phyloP scores from a whole-genome alignment of 2,797 vertebrate species.

The Heterohyrax brucei region DNA sequence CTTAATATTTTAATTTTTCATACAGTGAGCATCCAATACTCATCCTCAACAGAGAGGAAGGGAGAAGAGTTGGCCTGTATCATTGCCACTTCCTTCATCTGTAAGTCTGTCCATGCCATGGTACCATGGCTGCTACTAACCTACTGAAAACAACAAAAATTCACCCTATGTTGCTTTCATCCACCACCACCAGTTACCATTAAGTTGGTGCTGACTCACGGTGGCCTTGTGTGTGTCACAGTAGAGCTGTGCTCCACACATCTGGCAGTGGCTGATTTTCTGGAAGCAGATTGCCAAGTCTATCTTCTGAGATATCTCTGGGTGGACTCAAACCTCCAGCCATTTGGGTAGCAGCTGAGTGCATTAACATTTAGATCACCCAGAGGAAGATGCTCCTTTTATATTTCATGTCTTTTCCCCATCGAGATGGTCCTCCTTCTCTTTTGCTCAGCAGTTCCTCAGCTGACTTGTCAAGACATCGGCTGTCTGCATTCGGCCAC shows the following conservation, averaged over 20 bases:
- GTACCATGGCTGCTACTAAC: neutral
- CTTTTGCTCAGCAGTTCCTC: rapidly evolving
- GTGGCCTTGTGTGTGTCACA: neutral
- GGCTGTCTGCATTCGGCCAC: neutral
- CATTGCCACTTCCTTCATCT: neutral
- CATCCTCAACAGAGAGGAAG: neutral
- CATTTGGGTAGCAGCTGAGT: neutral
- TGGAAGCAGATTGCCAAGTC: neutral
- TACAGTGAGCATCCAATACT: neutral
- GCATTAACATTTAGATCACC: neutral
- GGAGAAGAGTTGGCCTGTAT: neutral
- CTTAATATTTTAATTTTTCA: neutral
- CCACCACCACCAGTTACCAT: neutral
- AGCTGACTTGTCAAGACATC: neutral
- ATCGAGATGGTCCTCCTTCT: neutral
- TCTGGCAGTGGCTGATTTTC: neutral
- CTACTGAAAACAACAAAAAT: neutral
- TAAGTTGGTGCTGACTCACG: neutral
- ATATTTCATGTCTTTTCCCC: neutral
- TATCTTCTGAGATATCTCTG: neutral
- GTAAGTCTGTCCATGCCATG: neutral
- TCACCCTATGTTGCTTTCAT: neutral
- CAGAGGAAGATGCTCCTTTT: neutral
- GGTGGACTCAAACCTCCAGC: neutral
- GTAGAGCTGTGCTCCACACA: neutral